Conservation (phyloP, 1,140 invertebrate genomes). For the Scaptomyza pallida region DNA sequence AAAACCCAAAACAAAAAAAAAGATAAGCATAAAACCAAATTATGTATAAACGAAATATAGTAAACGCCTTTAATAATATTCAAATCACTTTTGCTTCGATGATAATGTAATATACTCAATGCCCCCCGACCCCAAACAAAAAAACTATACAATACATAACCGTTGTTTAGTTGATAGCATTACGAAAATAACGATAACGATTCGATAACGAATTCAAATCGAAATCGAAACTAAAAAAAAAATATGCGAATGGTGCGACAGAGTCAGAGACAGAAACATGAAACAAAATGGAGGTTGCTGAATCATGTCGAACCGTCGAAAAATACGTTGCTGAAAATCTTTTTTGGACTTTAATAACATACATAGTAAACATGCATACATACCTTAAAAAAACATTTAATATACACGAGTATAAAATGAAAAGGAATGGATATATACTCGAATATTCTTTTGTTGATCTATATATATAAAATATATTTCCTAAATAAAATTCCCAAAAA, state of each 20-base stretch:
- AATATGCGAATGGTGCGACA: slow-evolving; percentile 74
- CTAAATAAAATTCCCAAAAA: slow-evolving; percentile 15
- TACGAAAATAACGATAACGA: slow-evolving; percentile 33
- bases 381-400: slow-evolving; percentile 3
- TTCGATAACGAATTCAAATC: slow-evolving; percentile 14
- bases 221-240: slow-evolving; percentile 41
- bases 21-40: slow-evolving; percentile 58
- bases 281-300: slow-evolving; percentile 54
- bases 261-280: slow-evolving; percentile 43
- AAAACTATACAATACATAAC: slow-evolving; percentile 42
- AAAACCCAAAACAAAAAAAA: too few relatives aligned
- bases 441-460: slow-evolving; percentile 40
- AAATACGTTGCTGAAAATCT: slow-evolving; percentile 77
- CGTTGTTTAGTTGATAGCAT: slow-evolving; percentile 79
- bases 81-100: slow-evolving; percentile 77
- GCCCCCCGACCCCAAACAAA: too few relatives aligned
- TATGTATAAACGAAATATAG: slow-evolving; percentile 76
- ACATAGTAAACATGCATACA: slow-evolving; percentile 27
- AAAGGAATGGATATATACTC: slow-evolving; percentile 45
- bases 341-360: slow-evolving; percentile 68
- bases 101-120: slow-evolving; percentile 79
- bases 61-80: slow-evolving; percentile 79
- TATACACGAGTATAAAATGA: slow-evolving; percentile 32
- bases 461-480: too few relatives aligned
- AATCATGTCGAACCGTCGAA: slow-evolving; percentile 77